A percentile compares a stretch with the other conserved stretches of the same genome.
Conservation (phyloP, 1,140 invertebrate genomes). For the Caenorhabditis briggsae region DNA sequence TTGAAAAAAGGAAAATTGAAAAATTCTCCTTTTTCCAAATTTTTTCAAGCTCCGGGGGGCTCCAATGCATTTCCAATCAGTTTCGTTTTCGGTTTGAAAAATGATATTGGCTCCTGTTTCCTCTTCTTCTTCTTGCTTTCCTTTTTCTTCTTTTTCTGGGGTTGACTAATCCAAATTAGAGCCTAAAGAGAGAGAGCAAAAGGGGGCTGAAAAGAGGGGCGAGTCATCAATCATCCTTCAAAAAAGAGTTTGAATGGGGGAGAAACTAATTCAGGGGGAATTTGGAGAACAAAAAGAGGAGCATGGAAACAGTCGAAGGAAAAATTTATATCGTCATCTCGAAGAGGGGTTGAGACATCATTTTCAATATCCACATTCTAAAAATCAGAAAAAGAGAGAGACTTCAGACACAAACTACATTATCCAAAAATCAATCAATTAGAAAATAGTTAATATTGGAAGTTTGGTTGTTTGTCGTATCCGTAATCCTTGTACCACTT, state of each 20-base stretch:
- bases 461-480: constrained; percentile 75
- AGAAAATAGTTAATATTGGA: constrained; percentile 62
- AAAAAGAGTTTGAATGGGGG: background rate
- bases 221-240: background rate
- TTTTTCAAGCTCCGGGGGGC: background rate
- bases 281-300: background rate
- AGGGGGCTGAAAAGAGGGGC: background rate
- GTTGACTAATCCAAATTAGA: constrained; percentile 42
- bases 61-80: constrained; percentile 40
- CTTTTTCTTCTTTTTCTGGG: background rate
- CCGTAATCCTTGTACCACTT: constrained; percentile 76
- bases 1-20: background rate
- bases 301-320: constrained; percentile 7
- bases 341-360: background rate
- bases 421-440: background rate
- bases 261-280: background rate
- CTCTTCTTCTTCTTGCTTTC: background rate
- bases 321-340: constrained; percentile 22
- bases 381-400: constrained; percentile 21
- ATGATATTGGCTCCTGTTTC: constrained; percentile 7
- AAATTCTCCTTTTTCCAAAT: background rate
- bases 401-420: background rate
- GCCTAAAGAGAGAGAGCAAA: background rate
- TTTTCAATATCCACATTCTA: constrained; percentile 47
- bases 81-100: constrained; percentile 15